phyloP scores from a whole-genome alignment of 2,888 invertebrate genomes.

The Heliconius ismenius region DNA sequence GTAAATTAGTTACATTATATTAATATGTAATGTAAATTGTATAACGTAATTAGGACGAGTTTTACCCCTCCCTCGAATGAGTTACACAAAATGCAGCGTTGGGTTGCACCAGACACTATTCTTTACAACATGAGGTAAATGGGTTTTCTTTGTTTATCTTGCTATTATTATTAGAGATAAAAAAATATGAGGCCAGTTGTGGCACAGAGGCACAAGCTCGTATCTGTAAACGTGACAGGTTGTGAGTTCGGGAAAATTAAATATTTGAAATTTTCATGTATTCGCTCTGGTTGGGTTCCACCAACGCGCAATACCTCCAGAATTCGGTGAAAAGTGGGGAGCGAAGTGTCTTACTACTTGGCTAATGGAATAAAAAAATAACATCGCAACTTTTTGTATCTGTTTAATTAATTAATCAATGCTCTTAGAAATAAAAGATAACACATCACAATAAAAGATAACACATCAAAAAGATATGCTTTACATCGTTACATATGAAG shows the following conservation, averaged over 20 bases:
- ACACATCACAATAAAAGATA: not conserved
- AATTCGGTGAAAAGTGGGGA: no score
- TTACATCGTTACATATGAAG: not conserved
- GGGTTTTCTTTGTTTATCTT: not conserved
- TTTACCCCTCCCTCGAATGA: not conserved
- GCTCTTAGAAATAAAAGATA: not conserved
- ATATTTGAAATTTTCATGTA: no score
- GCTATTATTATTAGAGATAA: not conserved
- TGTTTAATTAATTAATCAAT: not conserved
- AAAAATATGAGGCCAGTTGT: no score
- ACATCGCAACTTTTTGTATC: not conserved
- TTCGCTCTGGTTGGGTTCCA: no score
- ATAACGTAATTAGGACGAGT: not conserved
- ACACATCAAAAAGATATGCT: not conserved
- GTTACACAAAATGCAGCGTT: not conserved
- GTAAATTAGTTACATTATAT: constrained; percentile 1
- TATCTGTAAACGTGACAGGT: no score
- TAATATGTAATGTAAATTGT: not conserved
- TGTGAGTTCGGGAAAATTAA: no score
- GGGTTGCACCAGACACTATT: not conserved
- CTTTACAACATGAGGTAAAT: not conserved
- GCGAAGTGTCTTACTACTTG: no score
- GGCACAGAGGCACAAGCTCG: no score
- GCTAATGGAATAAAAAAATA: no score
- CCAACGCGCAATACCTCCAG: no score